Evolutionary conservation across 2,888 invertebrate species (phyloP), one percentile per base, ranked within the genome.

Genomic region (Latheticus oryzae): DNA sequence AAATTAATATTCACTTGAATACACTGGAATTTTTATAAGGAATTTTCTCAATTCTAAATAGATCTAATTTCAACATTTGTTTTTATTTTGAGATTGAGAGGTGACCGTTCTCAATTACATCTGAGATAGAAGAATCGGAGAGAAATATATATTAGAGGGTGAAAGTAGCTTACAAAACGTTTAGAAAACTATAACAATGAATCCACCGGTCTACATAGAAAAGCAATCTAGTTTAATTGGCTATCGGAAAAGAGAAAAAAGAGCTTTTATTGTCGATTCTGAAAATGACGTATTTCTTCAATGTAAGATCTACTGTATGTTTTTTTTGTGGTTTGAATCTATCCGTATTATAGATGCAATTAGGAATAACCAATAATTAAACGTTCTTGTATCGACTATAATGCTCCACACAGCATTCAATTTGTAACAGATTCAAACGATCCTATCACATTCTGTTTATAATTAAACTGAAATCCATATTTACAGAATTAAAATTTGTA

Each of bases 311-410:
- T 26, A 12, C 23, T 23, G 23, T 21, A 9, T 30, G 15, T 45
- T 30, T 16, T 45, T 30, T 45, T 45, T 17, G 3, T 5, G 45
- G 30, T 15, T 30, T 45, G 30, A 30, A 45, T 45, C 28, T 30
- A 45, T 19, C 28, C 21, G 32, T 30, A 13, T 30, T 30, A 13
- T 45, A 17, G n/a, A n/a, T n/a, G n/a, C 47, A 45, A 45, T 45
- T 53, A 42, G 42, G n/a, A 26, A 32, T 23, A 24, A 32, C 42
- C 13, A 23, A 21, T 42, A 52, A 52, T 52, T 52, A 52, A 52
- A 42, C 33, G 52, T 42, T 52, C 52, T 52, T 52, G 42, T 21
- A 52, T 52, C 52, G 52, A 52, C 40, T 21, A 51, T 51, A 38
- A 51, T 30, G 30, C 51, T 30, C 52, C 42, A 52, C 52, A 15